These are phyloP conservation scores for Falco concolor DNA, from an alignment of 2,797 vertebrate species.

Conservation along the genomic window DNA sequence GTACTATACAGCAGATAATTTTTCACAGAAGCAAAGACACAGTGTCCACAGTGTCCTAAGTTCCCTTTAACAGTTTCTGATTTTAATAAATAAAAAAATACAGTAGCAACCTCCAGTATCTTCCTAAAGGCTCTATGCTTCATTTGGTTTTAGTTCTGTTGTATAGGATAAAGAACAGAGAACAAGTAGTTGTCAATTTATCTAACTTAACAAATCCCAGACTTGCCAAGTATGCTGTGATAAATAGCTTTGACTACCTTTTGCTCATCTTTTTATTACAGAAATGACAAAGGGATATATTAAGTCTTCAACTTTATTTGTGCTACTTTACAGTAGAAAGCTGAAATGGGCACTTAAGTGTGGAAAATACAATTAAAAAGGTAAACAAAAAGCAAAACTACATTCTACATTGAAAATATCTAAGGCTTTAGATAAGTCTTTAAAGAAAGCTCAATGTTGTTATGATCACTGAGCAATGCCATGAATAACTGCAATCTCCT, in stretches of 20 bases:
- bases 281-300: slow-evolving; percentile 10
- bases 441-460: background rate
- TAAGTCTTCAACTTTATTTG: background rate
- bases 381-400: background rate
- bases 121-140: background rate
- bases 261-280: background rate
- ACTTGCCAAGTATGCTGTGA: background rate
- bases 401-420: background rate
- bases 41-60: background rate
- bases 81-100: background rate
- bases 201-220: background rate
- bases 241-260: slow-evolving; percentile 8
- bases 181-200: background rate
- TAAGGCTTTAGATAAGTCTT: background rate
- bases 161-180: background rate
- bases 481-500: background rate
- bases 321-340: background rate
- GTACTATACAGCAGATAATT: background rate
- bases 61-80: background rate
- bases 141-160: background rate
- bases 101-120: background rate
- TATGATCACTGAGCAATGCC: background rate
- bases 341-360: background rate
- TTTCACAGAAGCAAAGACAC: background rate
- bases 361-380: background rate